Evolutionary conservation across 2,797 vertebrate genomes (phyloP), one percentile per base, ranked within the genome.

Genomic region (Epinephelus coioides): DNA sequence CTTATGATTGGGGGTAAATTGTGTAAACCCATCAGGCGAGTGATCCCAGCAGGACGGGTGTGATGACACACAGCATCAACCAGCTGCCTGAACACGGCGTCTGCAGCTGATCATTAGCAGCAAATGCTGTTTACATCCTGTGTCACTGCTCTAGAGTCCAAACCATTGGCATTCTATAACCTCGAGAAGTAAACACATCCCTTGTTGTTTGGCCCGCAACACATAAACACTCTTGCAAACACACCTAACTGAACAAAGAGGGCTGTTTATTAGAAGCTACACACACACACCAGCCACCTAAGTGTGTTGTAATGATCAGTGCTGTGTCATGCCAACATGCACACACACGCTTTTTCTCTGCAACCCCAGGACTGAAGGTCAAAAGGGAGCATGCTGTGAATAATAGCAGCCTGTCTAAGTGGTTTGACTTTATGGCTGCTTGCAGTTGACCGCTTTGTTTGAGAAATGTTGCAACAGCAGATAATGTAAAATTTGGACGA

Each of bases 181-280:
- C 62, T 47, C 0, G 14, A 56, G 53, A 63, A 69, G 81, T 91
- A 91, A 94, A 94, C 92, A 92, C 30, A 65, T 19, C 23, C 18
- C 77, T 61, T 75, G 65, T 64, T 92, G 86, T 92, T 92, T 90
- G 84, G 88, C 61, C 46, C 12, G 0, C 6, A 40, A 71, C 61
- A 78, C 53, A 71, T 76, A 87, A 79, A 88, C 72, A 83, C 49
- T 65, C 49, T 34, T 49, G 46, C 63, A 76, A 69, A 57, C 59
- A 72, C 70, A 63, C 72, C 27, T 57, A 65, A 76, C 61, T 78
- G 57, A 86, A 76, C 78, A 69, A 66, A 76, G 60, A 27, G 60
- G 21, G 23, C 54, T 69, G 68, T 79, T 73, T 77, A 66, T 86
- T 82, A 73, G 74, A 70, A 63, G 55, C 23, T 30, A 30, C 14